Evolutionary conservation across 2,797 vertebrate genomes (phyloP).

Genomic region (Clarias laeviceps): DNA sequence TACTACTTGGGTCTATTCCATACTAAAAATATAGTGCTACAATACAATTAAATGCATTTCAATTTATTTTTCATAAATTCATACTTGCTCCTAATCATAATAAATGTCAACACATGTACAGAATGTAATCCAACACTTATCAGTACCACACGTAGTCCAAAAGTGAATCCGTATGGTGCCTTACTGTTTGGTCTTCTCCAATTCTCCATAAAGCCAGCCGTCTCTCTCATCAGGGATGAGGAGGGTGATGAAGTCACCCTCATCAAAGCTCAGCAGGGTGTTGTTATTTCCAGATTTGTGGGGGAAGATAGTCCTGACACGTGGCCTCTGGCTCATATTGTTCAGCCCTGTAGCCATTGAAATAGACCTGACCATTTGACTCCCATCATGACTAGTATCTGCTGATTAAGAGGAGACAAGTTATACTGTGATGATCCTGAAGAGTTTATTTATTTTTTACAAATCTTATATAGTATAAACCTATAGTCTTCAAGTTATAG

Average conservation of each 20-base stretch:
- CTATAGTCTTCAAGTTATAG: background rate
- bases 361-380: constrained; percentile 79
- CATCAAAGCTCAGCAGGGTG: constrained; percentile 90
- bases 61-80: background rate
- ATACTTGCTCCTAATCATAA: background rate
- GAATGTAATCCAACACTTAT: background rate
- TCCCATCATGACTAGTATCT: constrained; percentile 76
- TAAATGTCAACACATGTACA: background rate
- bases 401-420: background rate
- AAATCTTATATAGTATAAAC: background rate
- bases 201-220: constrained; percentile 95
- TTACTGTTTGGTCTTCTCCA: constrained; percentile 85
- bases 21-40: no score
- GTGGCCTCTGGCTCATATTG: constrained; percentile 82
- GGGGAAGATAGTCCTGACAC: constrained; percentile 93
- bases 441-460: no score
- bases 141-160: background rate
- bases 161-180: constrained; percentile 55
- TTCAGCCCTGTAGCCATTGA: constrained; percentile 92
- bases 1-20: background rate
- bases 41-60: background rate
- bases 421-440: constrained; percentile 2
- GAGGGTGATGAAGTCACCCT: constrained; percentile 88
- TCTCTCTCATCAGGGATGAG: constrained; percentile 92
- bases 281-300: constrained; percentile 84